phyloP scores from a whole-genome alignment of 2,113 vertebrate genomes.

The Donacobius atricapilla region DNA sequence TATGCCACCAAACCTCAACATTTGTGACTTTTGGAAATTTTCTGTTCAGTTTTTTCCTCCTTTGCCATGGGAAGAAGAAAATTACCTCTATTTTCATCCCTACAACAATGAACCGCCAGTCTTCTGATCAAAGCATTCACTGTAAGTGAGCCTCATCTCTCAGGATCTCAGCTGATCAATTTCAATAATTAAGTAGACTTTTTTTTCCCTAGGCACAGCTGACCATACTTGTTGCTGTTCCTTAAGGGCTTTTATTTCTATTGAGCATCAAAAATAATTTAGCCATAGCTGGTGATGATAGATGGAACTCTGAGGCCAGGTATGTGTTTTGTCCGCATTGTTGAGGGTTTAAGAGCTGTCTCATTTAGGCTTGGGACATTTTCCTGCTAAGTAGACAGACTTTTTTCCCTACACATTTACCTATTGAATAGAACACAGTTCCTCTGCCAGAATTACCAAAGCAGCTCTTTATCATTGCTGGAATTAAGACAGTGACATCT shows the following conservation, averaged over 20 bases:
- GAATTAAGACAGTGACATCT: neutral
- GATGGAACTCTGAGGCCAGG: neutral
- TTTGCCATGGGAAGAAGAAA: neutral
- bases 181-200: neutral
- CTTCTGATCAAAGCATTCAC: neutral
- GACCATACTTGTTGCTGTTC: neutral
- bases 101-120: accelerated
- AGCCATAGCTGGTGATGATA: neutral
- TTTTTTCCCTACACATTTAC: neutral
- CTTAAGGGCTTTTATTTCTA: neutral
- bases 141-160: neutral
- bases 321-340: neutral
- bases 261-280: neutral
- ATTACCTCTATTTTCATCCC: neutral
- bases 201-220: neutral
- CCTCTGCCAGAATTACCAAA: neutral
- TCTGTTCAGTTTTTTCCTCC: neutral
- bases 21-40: neutral
- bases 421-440: neutral
- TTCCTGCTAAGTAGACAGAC: neutral
- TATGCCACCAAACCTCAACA: neutral
- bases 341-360: neutral
- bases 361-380: neutral
- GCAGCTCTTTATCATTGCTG: neutral
- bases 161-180: neutral